Percentiles rank a stretch among this genome's conserved stretches.
These are phyloP conservation scores for Tachycineta bicolor DNA, from an alignment of 2,113 vertebrate genomes.

Conservation along the genomic window DNA sequence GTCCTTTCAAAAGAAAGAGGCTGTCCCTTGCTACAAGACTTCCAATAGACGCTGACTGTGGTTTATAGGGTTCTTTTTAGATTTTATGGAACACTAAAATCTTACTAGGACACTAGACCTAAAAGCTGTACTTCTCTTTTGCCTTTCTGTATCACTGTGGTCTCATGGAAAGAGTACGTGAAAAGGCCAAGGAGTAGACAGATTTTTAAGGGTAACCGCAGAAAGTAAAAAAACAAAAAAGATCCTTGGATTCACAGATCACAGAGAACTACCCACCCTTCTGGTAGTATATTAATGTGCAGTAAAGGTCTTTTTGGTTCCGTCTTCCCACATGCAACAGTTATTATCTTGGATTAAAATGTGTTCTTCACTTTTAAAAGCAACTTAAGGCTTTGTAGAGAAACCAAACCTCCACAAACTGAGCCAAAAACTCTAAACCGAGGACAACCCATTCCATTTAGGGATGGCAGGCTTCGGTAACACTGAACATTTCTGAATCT, in stretches of 20 bases:
- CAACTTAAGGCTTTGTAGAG: background rate
- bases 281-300: background rate
- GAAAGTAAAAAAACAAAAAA: background rate
- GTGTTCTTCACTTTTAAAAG: background rate
- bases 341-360: background rate
- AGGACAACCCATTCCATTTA: background rate
- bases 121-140: background rate
- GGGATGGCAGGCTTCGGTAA: background rate
- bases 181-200: background rate
- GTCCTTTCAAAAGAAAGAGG: background rate
- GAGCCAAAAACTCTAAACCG: background rate
- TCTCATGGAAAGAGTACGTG: background rate
- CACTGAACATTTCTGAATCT: background rate
- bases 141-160: background rate
- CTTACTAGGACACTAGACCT: background rate
- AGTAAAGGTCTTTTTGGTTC: background rate
- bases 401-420: background rate
- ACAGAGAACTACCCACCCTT: background rate
- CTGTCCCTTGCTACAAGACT: background rate
- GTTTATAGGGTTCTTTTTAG: background rate
- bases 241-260: background rate
- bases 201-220: background rate
- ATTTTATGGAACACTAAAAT: background rate
- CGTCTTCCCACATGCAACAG: background rate
- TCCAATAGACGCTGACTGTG: background rate